Percentiles rank a stretch among this genome's conserved stretches.
Conservation (phyloP, 2,113 vertebrate species). For the Lagopus muta region DNA sequence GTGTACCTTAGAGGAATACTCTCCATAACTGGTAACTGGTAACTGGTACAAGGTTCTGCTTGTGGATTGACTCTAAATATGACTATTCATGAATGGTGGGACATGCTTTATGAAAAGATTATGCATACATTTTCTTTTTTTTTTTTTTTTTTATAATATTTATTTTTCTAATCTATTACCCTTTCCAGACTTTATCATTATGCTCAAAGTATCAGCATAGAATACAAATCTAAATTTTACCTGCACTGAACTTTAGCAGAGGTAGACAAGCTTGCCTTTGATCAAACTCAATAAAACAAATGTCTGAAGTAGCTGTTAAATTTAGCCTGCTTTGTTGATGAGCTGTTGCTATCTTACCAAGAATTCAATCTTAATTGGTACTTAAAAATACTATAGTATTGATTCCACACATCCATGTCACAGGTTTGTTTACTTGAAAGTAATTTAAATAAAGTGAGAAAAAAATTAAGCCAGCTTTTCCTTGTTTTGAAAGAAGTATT, state of each 20-base stretch:
- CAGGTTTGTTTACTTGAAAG: not conserved
- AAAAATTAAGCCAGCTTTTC: not conserved
- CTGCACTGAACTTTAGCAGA: not conserved
- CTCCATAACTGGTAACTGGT: too few relatives aligned
- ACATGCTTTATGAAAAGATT: not conserved
- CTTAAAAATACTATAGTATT: not conserved
- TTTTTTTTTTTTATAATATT: not conserved
- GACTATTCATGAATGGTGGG: rapidly evolving
- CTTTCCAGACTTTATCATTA: not conserved
- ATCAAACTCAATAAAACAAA: not conserved
- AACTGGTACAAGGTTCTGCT: not conserved
- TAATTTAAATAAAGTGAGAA: not conserved
- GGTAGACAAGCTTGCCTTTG: not conserved
- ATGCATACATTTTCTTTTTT: not conserved
- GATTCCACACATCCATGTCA: not conserved
- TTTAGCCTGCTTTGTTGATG: not conserved
- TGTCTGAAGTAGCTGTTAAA: not conserved
- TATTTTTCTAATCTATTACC: not conserved
- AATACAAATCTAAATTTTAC: not conserved
- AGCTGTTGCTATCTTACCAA: not conserved
- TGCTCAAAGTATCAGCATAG: not conserved
- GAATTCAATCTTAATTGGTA: not conserved
- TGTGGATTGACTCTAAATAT: not conserved
- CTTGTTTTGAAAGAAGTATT: not conserved
- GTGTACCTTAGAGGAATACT: not conserved